Conservation (phyloP, 2,888 invertebrate species). For the Macaria notata region DNA sequence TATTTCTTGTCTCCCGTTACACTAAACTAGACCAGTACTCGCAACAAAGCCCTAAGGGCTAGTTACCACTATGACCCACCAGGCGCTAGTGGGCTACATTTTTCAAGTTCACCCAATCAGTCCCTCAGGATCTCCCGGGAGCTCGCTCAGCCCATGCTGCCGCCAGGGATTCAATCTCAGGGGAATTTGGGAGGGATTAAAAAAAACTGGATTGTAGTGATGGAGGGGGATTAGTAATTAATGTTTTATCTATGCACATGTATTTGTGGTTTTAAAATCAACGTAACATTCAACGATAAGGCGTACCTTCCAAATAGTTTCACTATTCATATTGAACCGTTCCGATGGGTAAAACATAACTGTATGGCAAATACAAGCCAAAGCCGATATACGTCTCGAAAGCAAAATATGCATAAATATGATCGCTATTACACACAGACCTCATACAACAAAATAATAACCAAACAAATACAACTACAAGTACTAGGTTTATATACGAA, state of each 20-base stretch:
- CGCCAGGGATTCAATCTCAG: conserved; percentile 80
- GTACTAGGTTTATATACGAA: conserved; percentile 37
- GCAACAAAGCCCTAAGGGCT: conserved; percentile 17
- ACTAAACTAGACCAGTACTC: background rate
- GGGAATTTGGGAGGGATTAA: conserved; percentile 69
- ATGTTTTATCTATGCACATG: too few relatives aligned
- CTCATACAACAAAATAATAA: background rate
- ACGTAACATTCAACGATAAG: too few relatives aligned
- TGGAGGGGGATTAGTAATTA: background rate
- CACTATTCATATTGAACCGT: too few relatives aligned
- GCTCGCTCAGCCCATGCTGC: conserved; percentile 30
- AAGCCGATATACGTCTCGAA: too few relatives aligned
- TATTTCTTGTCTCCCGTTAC: too few relatives aligned
- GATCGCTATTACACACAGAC: too few relatives aligned
- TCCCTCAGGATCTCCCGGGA: conserved; percentile 61
- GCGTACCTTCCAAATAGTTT: too few relatives aligned
- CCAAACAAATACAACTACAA: conserved; percentile 5
- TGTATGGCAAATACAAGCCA: too few relatives aligned
- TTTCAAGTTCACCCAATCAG: conserved; percentile 61
- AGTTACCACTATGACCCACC: conserved; percentile 14
- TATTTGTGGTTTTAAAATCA: too few relatives aligned
- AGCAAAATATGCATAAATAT: too few relatives aligned
- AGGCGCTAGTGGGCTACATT: conserved; percentile 44
- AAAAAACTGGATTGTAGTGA: conserved; percentile 49
- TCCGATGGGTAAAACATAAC: too few relatives aligned